Percentiles rank a stretch among this genome's conserved stretches.
Evolutionary conservation across 64 coral and sea anemone genomes (phyloP).

Genomic region (Exaiptasia diaphana): DNA sequence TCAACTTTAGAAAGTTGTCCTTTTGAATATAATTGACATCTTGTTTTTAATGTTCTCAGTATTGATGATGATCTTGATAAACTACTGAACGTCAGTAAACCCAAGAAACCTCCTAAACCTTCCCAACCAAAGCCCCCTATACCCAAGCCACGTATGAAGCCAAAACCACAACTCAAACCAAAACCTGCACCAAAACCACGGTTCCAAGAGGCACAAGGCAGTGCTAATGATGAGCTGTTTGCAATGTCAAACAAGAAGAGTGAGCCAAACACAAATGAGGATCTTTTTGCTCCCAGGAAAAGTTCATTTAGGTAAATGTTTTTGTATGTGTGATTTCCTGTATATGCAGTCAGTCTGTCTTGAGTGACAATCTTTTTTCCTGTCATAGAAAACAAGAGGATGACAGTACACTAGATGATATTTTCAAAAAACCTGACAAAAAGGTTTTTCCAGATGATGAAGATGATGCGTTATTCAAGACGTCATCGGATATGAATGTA

Average conservation of each 20-base stretch:
- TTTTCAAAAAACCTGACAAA: slow-evolving; percentile 62
- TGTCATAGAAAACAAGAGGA: background rate
- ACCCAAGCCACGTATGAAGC: slow-evolving; percentile 62
- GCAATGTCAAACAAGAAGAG: background rate
- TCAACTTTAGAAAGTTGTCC: no score
- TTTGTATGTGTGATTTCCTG: background rate
- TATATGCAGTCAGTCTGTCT: no score
- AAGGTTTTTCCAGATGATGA: slow-evolving; percentile 56
- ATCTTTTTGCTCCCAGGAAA: slow-evolving; percentile 73
- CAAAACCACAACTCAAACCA: slow-evolving; percentile 81
- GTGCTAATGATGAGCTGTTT: slow-evolving; percentile 71
- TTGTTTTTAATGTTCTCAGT: no score
- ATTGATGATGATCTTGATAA: slow-evolving; percentile 91
- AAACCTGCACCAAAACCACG: slow-evolving; percentile 69
- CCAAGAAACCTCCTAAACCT: slow-evolving; percentile 66
- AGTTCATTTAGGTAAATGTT: slow-evolving; percentile 59
- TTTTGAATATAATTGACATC: no score
- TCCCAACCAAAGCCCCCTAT: slow-evolving; percentile 21
- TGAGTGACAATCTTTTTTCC: background rate
- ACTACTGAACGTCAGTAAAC: slow-evolving; percentile 53
- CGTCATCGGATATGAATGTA: slow-evolving; percentile 43
- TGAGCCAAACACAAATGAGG: slow-evolving; percentile 1
- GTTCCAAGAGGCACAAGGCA: slow-evolving; percentile 64
- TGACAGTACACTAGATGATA: slow-evolving; percentile 79
- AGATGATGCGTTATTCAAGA: slow-evolving; percentile 75